These are phyloP conservation scores for Liolophura sinensis DNA, from an alignment of 1,140 invertebrate species.

Conservation along the genomic window DNA sequence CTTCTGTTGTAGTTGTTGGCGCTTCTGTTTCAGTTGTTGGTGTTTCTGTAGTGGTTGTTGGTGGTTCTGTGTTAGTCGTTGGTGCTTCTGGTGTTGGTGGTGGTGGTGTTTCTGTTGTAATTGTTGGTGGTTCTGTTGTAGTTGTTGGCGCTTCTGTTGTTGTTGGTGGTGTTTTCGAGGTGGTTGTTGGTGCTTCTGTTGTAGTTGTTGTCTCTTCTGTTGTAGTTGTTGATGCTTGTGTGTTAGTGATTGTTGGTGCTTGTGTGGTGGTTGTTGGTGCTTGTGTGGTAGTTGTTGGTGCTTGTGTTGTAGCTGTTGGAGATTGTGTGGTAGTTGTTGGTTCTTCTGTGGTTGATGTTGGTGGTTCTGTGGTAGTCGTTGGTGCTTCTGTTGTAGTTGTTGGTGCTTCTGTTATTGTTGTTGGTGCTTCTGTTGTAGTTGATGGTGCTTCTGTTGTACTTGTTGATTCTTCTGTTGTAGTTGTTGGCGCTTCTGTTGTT, in stretches of 20 bases:
- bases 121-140: no score
- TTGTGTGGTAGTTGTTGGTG: conserved; percentile 2
- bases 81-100: background rate
- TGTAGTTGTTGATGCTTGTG: background rate
- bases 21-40: conserved; percentile 9
- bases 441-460: background rate
- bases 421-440: background rate
- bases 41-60: conserved; percentile 1
- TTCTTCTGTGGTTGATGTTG: no score
- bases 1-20: background rate
- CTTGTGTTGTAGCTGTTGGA: no score
- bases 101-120: no score
- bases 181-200: no score
- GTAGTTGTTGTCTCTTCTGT: background rate
- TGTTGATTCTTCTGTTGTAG: background rate
- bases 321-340: no score
- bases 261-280: background rate
- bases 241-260: background rate
- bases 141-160: no score
- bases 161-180: no score
- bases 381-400: background rate
- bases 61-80: conserved; percentile 3
- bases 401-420: background rate
- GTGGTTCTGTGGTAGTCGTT: no score
- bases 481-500: background rate